Conservation (phyloP, 2,888 invertebrate genomes). For the Sphinx pinastri region DNA sequence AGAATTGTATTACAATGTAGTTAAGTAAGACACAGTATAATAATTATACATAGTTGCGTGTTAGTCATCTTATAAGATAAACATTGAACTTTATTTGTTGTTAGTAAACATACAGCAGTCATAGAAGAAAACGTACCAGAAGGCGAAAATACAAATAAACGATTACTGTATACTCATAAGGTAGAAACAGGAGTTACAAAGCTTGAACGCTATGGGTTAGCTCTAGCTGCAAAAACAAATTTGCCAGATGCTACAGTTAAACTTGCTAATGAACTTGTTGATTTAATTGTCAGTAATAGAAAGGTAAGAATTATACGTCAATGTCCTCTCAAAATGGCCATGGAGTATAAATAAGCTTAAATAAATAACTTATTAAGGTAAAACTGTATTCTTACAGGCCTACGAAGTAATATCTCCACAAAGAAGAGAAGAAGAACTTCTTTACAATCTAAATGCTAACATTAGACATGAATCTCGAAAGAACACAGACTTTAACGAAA, state of each 20-base stretch:
- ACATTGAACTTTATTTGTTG: conserved; percentile 23
- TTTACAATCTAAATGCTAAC: conserved; percentile 69
- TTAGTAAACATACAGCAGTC: conserved; percentile 70
- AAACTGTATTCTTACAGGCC: conserved; percentile 52
- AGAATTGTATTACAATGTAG: conserved; percentile 87
- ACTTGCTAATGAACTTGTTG: conserved; percentile 77
- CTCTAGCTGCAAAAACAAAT: conserved; percentile 85
- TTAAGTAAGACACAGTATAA: conserved; percentile 83
- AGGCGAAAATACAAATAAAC: conserved; percentile 51
- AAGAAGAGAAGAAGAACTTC: conserved; percentile 49
- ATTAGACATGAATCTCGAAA: conserved; percentile 60
- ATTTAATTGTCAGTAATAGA: conserved; percentile 59
- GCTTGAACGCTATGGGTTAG: conserved; percentile 86
- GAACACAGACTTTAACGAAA: conserved; percentile 44
- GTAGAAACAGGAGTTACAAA: conserved; percentile 84
- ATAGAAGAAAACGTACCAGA: conserved; percentile 54
- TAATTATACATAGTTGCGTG: neutral
- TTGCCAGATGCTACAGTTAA: conserved; percentile 84
- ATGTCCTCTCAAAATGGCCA: neutral
- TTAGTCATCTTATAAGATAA: neutral
- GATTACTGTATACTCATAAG: conserved; percentile 86
- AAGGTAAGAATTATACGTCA: conserved; percentile 52
- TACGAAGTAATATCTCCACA: conserved; percentile 51
- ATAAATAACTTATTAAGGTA: neutral
- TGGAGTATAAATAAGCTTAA: neutral